Percentiles rank a stretch among this genome's conserved stretches.
Conservation (phyloP, 2,113 vertebrate species). For the Cebidichthys violaceus region DNA sequence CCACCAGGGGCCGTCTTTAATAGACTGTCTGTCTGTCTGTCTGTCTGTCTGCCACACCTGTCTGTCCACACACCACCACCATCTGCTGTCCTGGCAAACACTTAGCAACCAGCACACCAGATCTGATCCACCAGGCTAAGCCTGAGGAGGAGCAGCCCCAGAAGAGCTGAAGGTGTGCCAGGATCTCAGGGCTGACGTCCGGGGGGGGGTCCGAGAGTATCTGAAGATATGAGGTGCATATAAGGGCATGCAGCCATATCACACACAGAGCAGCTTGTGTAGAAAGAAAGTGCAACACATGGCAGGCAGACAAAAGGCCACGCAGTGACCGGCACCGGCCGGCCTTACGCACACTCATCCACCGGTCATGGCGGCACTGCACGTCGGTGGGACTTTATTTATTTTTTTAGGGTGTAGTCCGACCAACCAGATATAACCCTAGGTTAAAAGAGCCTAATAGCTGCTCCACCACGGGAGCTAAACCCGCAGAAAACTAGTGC, state of each 20-base stretch:
- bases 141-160: background rate
- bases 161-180: background rate
- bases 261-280: background rate
- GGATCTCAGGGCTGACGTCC: background rate
- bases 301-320: slow-evolving; percentile 70
- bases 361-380: too few species aligned
- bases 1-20: too few species aligned
- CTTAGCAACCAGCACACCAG: background rate
- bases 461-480: too few species aligned
- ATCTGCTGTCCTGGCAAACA: slow-evolving; percentile 42
- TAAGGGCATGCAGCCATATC: background rate
- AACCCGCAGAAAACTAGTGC: background rate
- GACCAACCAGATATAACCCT: too few species aligned
- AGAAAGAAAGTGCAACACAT: background rate
- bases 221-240: background rate
- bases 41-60: slow-evolving; percentile 51
- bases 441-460: too few species aligned
- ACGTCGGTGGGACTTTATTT: too few species aligned
- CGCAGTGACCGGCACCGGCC: background rate
- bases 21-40: background rate
- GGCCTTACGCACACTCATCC: too few species aligned
- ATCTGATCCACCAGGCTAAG: background rate
- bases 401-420: too few species aligned
- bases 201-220: background rate
- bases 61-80: slow-evolving; percentile 15